phyloP scores from a whole-genome alignment of 2,113 vertebrate species.

The Onychostruthus taczanowskii region DNA sequence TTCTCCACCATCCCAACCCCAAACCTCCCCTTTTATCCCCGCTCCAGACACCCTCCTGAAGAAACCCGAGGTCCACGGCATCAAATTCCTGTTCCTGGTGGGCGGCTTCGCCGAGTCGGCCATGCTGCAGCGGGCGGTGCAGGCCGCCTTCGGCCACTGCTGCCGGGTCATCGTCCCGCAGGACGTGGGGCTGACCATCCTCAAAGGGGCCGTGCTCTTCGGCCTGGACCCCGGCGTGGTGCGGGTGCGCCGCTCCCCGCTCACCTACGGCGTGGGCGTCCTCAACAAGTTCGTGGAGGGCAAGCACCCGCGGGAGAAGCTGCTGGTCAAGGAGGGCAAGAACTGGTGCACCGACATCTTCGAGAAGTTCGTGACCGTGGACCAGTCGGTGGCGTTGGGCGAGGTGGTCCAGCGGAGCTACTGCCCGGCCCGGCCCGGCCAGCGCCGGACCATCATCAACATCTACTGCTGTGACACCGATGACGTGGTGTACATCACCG shows the following conservation, averaged over 20 bases:
- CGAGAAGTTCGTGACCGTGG: conserved; percentile 89
- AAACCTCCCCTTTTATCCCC: background rate
- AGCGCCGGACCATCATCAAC: conserved; percentile 94
- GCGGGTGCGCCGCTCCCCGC: conserved; percentile 87
- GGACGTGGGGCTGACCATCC: conserved; percentile 91
- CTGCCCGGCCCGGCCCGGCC: conserved; percentile 87
- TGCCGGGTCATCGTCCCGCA: conserved; percentile 93
- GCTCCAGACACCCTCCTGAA: conserved; percentile 80
- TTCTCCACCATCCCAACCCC: background rate
- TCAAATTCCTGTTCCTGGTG: conserved; percentile 94
- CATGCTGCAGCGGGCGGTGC: conserved; percentile 87
- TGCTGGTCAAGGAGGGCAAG: conserved; percentile 91
- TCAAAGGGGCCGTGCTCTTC: conserved; percentile 94
- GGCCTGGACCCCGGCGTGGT: conserved; percentile 93
- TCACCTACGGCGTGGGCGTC: conserved; percentile 92
- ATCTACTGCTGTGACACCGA: conserved; percentile 88
- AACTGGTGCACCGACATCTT: conserved; percentile 96
- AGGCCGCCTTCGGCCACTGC: conserved; percentile 74
- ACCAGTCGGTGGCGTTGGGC: conserved; percentile 92
- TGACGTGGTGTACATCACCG: conserved; percentile 90
- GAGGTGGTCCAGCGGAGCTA: conserved; percentile 92
- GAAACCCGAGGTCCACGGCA: conserved; percentile 82
- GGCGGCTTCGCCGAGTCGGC: conserved; percentile 93
- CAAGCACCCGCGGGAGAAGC: conserved; percentile 87
- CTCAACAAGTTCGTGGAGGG: conserved; percentile 91